Evolutionary conservation across 2,113 vertebrate species (phyloP).

Genomic region (Leptocoma aspasia): DNA sequence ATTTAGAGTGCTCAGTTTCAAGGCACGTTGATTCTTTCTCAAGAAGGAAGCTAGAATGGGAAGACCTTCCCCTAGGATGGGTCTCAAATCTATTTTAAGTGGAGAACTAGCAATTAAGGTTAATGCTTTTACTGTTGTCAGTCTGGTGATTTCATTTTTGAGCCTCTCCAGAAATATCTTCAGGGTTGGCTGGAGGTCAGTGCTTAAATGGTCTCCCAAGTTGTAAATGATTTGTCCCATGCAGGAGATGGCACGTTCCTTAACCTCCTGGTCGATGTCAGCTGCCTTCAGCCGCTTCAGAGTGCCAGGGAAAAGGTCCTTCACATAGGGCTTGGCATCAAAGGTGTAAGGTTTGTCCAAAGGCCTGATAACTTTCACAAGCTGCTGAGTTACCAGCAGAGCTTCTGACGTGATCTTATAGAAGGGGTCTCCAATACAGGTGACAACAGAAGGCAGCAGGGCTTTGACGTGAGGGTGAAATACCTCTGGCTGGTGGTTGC

Average conservation of each 20-base stretch:
- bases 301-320: conserved; percentile 78
- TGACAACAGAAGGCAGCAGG: conserved; percentile 79
- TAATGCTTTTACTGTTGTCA: conserved; percentile 85
- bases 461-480: conserved; percentile 87
- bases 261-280: conserved; percentile 95
- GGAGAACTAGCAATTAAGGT: conserved; percentile 81
- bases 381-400: conserved; percentile 85
- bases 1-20: conserved; percentile 83
- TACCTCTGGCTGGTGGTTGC: conserved; percentile 80
- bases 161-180: conserved; percentile 87
- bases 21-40: conserved; percentile 87
- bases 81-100: conserved; percentile 80
- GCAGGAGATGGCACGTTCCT: conserved; percentile 92
- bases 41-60: conserved; percentile 87
- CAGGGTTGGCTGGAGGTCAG: conserved; percentile 81
- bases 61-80: conserved; percentile 81
- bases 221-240: conserved; percentile 86
- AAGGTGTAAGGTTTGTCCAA: conserved; percentile 70
- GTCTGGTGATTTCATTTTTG: conserved; percentile 90
- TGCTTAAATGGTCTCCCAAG: conserved; percentile 83
- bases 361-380: conserved; percentile 83
- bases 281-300: conserved; percentile 86
- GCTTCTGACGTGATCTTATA: conserved; percentile 92
- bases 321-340: conserved; percentile 80
- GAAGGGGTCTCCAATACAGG: conserved; percentile 86